Percentiles rank a stretch among this genome's conserved stretches.
Conservation (phyloP, 92 coral and sea anemone species). For the Epizoanthus rinbou region DNA sequence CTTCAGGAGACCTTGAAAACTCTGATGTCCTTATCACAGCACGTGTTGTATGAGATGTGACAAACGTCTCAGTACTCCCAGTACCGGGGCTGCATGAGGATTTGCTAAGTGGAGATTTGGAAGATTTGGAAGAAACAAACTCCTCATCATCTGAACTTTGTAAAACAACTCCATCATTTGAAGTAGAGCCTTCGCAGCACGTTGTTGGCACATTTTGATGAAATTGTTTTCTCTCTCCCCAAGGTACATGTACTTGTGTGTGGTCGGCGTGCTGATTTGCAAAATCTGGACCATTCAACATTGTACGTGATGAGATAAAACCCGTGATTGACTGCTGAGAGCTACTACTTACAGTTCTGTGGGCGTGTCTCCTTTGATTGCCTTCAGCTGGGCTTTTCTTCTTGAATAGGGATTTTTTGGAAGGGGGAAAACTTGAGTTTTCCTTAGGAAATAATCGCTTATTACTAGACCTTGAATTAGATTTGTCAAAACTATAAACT, state of each 20-base stretch:
- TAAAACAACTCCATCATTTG: not conserved
- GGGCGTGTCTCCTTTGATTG: not conserved
- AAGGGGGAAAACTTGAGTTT: not conserved
- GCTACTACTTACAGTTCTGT: not conserved
- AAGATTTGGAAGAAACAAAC: not conserved
- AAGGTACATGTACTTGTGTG: not conserved
- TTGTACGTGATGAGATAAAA: not conserved
- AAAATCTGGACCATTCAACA: not conserved
- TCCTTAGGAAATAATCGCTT: not conserved
- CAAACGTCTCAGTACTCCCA: not conserved
- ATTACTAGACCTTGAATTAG: not conserved
- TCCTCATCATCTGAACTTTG: not conserved
- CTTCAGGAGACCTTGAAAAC: not conserved
- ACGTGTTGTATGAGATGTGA: not conserved
- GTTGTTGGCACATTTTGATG: not conserved
- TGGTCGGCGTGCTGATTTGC: not conserved
- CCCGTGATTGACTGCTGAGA: constrained; percentile 2
- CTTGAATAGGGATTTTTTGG: constrained; percentile 13
- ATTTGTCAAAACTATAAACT: too few relatives aligned
- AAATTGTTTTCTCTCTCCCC: not conserved
- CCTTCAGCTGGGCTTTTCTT: constrained; percentile 1
- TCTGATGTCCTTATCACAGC: not conserved
- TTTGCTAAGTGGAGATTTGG: not conserved
- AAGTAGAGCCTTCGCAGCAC: too few relatives aligned
- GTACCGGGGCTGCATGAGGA: not conserved